These are phyloP conservation scores for Nysson spinosus DNA, from an alignment of 2,888 invertebrate species.

Conservation along the genomic window DNA sequence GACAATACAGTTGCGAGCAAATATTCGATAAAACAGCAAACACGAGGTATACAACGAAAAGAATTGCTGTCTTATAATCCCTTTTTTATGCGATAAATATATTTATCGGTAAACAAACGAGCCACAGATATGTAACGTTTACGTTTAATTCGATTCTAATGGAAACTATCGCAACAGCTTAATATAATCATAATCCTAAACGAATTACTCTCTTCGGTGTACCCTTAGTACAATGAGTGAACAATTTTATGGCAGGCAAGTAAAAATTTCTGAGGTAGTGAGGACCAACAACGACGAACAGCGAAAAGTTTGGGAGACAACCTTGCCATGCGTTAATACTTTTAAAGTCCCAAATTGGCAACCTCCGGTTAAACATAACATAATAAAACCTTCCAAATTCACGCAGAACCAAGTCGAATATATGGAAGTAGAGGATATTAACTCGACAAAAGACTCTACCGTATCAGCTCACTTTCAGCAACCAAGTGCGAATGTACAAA, in stretches of 20 bases:
- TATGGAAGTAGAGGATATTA: slow-evolving; percentile 28
- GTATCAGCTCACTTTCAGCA: not conserved
- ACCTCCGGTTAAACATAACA: not conserved
- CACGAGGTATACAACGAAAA: slow-evolving; percentile 49
- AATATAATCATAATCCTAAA: no score
- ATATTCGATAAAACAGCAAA: slow-evolving; percentile 56
- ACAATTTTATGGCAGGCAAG: slow-evolving; percentile 36
- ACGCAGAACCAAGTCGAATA: slow-evolving; percentile 2
- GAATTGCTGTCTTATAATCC: not conserved
- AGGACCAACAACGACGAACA: slow-evolving; percentile 23
- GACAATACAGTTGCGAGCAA: slow-evolving; percentile 67
- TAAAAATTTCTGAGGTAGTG: slow-evolving; percentile 40
- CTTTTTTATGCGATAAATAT: no score
- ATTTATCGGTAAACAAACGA: no score
- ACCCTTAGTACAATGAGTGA: no score
- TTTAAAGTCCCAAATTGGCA: slow-evolving; percentile 3
- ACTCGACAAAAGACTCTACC: not conserved
- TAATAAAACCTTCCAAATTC: slow-evolving; percentile 13
- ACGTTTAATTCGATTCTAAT: no score
- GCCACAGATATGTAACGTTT: no score
- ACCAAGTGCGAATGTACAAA: not conserved
- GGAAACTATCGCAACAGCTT: no score
- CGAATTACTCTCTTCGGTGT: no score
- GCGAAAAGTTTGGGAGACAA: slow-evolving; percentile 40
- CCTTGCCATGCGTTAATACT: slow-evolving; percentile 20